Percentiles rank a stretch among this genome's conserved stretches.
Conservation (phyloP, 1,140 invertebrate genomes). For the Batillaria attramentaria region DNA sequence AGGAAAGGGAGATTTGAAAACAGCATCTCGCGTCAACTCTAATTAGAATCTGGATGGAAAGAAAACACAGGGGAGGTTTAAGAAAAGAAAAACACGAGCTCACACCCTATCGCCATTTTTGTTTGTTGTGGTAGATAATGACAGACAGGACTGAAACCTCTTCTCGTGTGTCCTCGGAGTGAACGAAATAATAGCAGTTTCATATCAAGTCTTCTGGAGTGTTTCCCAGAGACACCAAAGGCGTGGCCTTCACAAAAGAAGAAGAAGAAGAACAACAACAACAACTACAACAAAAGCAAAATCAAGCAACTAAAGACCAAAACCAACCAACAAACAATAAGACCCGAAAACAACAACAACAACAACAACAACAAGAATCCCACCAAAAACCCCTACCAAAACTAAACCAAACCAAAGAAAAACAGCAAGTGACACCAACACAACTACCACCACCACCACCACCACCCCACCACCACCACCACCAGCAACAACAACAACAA, state of each 20-base stretch:
- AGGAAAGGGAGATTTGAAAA: background rate
- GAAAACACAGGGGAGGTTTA: background rate
- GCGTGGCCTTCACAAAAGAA: too few species aligned
- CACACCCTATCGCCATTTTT: background rate
- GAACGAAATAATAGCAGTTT: too few species aligned
- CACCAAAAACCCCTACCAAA: background rate
- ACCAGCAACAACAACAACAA: too few species aligned
- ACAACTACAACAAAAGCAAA: background rate
- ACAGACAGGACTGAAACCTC: background rate
- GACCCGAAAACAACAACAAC: background rate
- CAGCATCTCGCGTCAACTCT: background rate
- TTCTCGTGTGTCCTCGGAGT: background rate
- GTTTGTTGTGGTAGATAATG: background rate
- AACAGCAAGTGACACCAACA: too few species aligned
- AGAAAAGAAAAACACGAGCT: background rate
- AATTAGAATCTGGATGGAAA: constrained; percentile 8
- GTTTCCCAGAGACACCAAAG: too few species aligned
- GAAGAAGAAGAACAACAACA: background rate
- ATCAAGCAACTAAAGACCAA: background rate
- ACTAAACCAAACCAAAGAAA: background rate
- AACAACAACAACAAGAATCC: background rate
- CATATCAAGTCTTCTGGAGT: too few species aligned
- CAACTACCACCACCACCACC: too few species aligned
- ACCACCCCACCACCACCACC: too few species aligned
- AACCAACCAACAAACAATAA: background rate